These are phyloP conservation scores for Rhamphomyia laevipes DNA, from an alignment of 2,888 invertebrate genomes.

Conservation along the genomic window DNA sequence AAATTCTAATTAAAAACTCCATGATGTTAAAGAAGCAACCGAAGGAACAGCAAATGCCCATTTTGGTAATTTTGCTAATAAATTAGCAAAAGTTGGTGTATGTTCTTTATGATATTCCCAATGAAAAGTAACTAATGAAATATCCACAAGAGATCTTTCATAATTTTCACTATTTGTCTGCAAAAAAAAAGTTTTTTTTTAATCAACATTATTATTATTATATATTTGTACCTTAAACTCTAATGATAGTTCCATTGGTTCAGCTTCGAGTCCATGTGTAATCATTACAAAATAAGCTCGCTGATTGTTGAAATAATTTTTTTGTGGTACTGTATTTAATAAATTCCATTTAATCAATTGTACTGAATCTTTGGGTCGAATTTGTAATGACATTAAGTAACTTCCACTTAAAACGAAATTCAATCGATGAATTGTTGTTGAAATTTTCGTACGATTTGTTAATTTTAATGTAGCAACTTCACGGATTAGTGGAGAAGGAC, in stretches of 20 bases:
- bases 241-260: constrained; percentile 22
- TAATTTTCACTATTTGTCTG: constrained; percentile 18
- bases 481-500: constrained; percentile 22
- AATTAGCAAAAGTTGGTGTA: constrained; percentile 24
- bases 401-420: constrained; percentile 21
- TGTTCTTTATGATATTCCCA: constrained; percentile 27
- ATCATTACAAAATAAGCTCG: constrained; percentile 25
- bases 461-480: constrained; percentile 20
- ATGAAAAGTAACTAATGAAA: constrained; percentile 24
- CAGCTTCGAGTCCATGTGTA: constrained; percentile 23
- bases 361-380: constrained; percentile 23
- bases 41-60: constrained; percentile 27
- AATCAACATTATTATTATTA: no score
- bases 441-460: constrained; percentile 13
- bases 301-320: constrained; percentile 21
- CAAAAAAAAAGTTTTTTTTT: background rate
- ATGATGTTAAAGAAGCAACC: constrained; percentile 24
- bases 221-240: constrained; percentile 20
- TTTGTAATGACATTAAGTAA: constrained; percentile 22
- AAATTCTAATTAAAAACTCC: constrained; percentile 19
- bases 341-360: constrained; percentile 21
- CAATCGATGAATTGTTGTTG: constrained; percentile 16
- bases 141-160: constrained; percentile 22
- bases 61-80: constrained; percentile 23
- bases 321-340: constrained; percentile 19